Base-by-base conservation (phyloP, 2,888 invertebrate genomes). In the Sphecodes monilicornis region DNA sequence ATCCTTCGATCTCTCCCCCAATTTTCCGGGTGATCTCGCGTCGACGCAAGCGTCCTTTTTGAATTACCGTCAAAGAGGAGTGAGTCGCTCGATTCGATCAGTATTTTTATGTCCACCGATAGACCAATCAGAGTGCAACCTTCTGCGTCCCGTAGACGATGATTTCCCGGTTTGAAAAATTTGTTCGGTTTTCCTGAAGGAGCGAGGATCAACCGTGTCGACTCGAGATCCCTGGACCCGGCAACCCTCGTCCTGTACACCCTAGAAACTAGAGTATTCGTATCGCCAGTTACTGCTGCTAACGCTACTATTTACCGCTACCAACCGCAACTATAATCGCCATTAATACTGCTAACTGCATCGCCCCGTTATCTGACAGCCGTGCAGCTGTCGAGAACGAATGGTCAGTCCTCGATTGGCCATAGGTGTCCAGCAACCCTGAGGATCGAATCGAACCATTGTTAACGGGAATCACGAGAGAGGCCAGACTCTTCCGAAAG, bases 251-350 rank as follows among this genome's bases (percentile, higher is more conserved):
- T 26, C 64, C 43, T n/a, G 84, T 80, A 76, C 68, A 73, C 77
- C 80, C 78, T 84, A 85, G 77, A 41, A 77, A 80, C 89, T 82
- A 82, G 50, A 66, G 32, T 89, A 85, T 78, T 87, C 84, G 84
- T 86, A 89, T 86, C 80, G 88, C 72, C 86, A 83, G 84, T 84
- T 87, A 84, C 81, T 76, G 81, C 77, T 77, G 78, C 66, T 88
- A 87, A 80, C 74, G 72, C 71, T 85, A 78, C 76, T 82, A 84
- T 79, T 88, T 78, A 80, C 84, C 83, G 78, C 85, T 88, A 86
- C 78, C 79, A 70, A 84, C 76, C 76, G 80, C 73, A 74, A 84
- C 73, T 87, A 60, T 83, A 83, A 84, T 76, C 81, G 43, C 82
- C 82, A 78, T 80, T 78, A 77, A 76, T 84, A 79, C 70, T 75